phyloP scores from a whole-genome alignment of 2,888 invertebrate species.

The Lumbricus terrestris region DNA sequence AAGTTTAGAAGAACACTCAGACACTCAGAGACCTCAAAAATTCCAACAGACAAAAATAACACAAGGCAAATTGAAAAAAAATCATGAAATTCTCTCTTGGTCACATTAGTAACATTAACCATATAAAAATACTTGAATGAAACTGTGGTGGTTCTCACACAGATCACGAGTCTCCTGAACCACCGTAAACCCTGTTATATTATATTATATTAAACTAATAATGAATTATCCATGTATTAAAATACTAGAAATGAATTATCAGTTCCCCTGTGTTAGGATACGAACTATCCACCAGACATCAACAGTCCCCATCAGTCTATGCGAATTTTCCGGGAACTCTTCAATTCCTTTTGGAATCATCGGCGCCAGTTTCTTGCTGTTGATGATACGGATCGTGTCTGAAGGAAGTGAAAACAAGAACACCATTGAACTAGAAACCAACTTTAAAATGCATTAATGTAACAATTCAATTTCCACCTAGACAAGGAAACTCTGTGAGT shows the following conservation, averaged over 20 bases:
- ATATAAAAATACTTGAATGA: no score
- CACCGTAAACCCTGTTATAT: no score
- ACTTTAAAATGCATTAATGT: not conserved
- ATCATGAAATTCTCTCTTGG: not conserved
- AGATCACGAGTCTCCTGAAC: no score
- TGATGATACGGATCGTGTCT: slow-evolving; percentile 71
- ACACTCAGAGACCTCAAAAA: no score
- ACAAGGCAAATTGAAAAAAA: not conserved
- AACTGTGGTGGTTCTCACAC: no score
- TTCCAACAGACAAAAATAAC: no score
- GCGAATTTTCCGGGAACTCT: slow-evolving; percentile 89
- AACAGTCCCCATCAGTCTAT: slow-evolving; percentile 78
- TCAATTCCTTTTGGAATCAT: slow-evolving; percentile 96
- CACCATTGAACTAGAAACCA: not conserved
- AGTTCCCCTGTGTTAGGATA: slow-evolving; percentile 50
- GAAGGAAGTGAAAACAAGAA: slow-evolving; percentile 25
- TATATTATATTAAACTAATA: no score
- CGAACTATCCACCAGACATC: slow-evolving; percentile 99
- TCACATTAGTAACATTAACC: no score
- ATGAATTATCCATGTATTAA: no score
- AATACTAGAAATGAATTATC: not conserved
- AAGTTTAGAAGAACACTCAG: no score
- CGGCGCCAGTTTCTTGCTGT: slow-evolving; percentile 74
- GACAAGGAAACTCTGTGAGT: not conserved
- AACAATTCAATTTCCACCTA: not conserved